Base-by-base conservation (phyloP, 2,888 invertebrate genomes). In the Calliphora vomitoria region DNA sequence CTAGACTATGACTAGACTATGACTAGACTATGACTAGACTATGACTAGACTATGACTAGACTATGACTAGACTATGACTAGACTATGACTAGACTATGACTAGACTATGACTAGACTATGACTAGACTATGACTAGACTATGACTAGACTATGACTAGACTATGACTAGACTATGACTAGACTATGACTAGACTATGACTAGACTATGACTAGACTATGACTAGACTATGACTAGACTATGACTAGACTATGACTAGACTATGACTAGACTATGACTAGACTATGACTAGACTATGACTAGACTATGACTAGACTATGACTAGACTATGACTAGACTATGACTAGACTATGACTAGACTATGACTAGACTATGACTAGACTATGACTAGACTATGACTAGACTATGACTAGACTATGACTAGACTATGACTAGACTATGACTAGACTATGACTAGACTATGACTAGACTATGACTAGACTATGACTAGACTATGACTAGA, bases 191-290 rank as follows among this genome's bases (percentile, higher is more conserved):
- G 47, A 47, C 47, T 47, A 47, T 47, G 47, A 47, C 47, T 47
- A 47, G 47, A 47, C 47, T 47, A 47, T 47, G 47, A 47, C 47
- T 47, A 47, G 47, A 47, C 47, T 47, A 47, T 47, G 47, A 47
- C 47, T 47, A 47, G 47, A 47, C 47, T 47, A 47, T 47, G 47
- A 47, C 47, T 47, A 47, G 47, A 47, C 47, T 47, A 47, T 47
- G 47, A 47, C 47, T 47, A 47, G 47, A 47, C 47, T 47, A 47
- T 47, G 47, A 47, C 47, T 47, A 47, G 47, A 47, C 47, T 47
- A 47, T 47, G 47, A 47, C 47, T 47, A 47, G 47, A 47, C 47
- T 47, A 47, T 47, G 47, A 47, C 47, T 47, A 47, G 47, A 47
- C 47, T 47, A 47, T 47, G 38, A 38, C 38, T 38, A 38, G 38